Percentiles rank a stretch among this genome's conserved stretches.
Evolutionary conservation across 2,113 vertebrate species (phyloP).

Genomic region (Gambusia affinis): DNA sequence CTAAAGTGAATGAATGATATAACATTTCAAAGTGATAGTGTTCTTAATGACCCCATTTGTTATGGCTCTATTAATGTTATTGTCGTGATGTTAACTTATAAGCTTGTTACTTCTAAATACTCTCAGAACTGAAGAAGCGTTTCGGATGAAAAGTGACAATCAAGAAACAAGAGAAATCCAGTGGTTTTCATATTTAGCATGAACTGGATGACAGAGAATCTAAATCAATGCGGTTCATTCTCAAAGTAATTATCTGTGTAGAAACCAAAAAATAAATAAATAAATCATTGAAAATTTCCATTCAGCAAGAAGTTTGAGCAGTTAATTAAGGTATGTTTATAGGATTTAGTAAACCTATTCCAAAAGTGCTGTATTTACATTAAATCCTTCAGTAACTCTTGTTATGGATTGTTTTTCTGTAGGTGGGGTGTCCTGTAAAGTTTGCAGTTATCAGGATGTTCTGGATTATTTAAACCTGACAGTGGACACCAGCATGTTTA

Average conservation of each 20-base stretch:
- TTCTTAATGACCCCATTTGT: too few species aligned
- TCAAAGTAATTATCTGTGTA: neutral
- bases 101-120: too few species aligned
- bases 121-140: too few species aligned
- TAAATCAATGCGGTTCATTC: neutral
- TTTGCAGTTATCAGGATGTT: slow-evolving; percentile 73
- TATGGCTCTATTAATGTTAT: too few species aligned
- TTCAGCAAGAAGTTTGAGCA: neutral
- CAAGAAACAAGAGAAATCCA: too few species aligned
- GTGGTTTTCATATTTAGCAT: neutral
- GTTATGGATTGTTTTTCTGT: neutral
- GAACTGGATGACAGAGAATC: neutral
- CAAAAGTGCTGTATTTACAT: neutral
- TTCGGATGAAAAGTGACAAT: too few species aligned
- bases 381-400: neutral
- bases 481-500: slow-evolving; percentile 35
- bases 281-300: neutral
- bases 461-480: slow-evolving; percentile 75
- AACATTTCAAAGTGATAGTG: neutral
- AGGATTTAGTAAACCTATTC: neutral
- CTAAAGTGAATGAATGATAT: too few species aligned
- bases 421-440: slow-evolving; percentile 34
- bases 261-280: too few species aligned
- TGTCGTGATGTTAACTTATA: too few species aligned
- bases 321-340: too few species aligned